phyloP scores from a whole-genome alignment of 2,888 invertebrate genomes.

The Lasius fuliginosus region DNA sequence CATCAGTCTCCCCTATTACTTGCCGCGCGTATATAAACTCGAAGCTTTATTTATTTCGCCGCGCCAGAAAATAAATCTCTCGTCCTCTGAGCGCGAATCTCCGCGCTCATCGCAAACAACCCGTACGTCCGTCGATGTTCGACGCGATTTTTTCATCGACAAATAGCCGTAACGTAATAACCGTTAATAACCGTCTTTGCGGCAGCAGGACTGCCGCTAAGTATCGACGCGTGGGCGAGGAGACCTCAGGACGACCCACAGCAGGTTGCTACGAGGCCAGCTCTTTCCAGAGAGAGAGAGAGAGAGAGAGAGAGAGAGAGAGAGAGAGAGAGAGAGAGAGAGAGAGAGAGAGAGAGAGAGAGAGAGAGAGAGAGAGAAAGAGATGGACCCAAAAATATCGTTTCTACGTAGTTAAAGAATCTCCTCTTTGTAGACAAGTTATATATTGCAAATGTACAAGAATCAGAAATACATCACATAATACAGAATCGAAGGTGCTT shows the following conservation, averaged over 20 bases:
- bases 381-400: slow-evolving; percentile 43
- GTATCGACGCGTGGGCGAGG: slow-evolving; percentile 80
- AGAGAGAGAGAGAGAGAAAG: too few species aligned
- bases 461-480: not conserved
- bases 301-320: not conserved
- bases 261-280: slow-evolving; percentile 69
- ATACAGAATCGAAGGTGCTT: not conserved
- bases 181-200: slow-evolving; percentile 81
- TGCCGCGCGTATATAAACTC: slow-evolving; percentile 46
- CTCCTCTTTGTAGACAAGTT: slow-evolving; percentile 10
- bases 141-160: slow-evolving; percentile 67
- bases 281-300: slow-evolving; percentile 46
- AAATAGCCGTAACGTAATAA: slow-evolving; percentile 79
- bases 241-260: slow-evolving; percentile 64
- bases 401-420: slow-evolving; percentile 28
- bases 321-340: not conserved
- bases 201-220: slow-evolving; percentile 75
- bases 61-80: slow-evolving; percentile 47
- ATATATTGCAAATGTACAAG: not conserved
- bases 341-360: not conserved
- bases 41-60: slow-evolving; percentile 54
- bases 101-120: slow-evolving; percentile 30
- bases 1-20: slow-evolving; percentile 44
- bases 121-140: slow-evolving; percentile 39
- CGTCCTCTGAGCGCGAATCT: slow-evolving; percentile 38